Base-by-base conservation (phyloP, 2,888 invertebrate genomes). In the Athripsodes cinereus region DNA sequence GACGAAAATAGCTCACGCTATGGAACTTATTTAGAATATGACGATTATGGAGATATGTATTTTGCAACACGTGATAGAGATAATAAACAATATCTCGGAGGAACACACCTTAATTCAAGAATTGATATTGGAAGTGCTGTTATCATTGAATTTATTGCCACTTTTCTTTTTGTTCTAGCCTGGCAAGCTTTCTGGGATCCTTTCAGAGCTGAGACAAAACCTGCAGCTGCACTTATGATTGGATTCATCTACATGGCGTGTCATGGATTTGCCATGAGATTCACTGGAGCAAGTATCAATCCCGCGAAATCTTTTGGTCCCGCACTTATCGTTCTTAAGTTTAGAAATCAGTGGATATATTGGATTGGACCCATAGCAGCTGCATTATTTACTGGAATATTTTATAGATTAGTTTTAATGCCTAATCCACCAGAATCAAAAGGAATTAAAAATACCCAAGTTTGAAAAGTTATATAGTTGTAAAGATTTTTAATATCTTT, bases 231-330 rank as follows among this genome's bases (percentile, higher is more conserved):
- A 13, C 19, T 19, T 31, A n/a, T 34, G 1, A 31, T 48, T 1
- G 54, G 54, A 11, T 48, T 54, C 6, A n/a, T 20, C 5, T 46
- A 16, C 10, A 48, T 20, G 2, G 54, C 48, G 1, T 26, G 47
- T 13, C 31, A 54, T 13, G 48, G 20, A n/a, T 31, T 26, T 5
- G 21, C 13, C 3, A n/a, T 20, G 2, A 13, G 19, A 3, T 47
- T 16, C 5, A 31, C 54, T 21, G 48, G 54, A 6, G 26, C 19
- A 1, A 22, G 54, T 2, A 34, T 54, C 31, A 54, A 54, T 22
- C 54, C 54, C 2, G 48, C 48, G 1, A 54, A 34, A 47, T 31
- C 31, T 11, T 48, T 54, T 5, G 54, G 54, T 11, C 54, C 54
- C 2, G 54, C 54, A 8, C 6, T 26, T 13, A 47, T 34, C 19